Evolutionary conservation across 2,888 invertebrate genomes (phyloP), one percentile per base, ranked within the genome.

Genomic region (Agelastica alni): DNA sequence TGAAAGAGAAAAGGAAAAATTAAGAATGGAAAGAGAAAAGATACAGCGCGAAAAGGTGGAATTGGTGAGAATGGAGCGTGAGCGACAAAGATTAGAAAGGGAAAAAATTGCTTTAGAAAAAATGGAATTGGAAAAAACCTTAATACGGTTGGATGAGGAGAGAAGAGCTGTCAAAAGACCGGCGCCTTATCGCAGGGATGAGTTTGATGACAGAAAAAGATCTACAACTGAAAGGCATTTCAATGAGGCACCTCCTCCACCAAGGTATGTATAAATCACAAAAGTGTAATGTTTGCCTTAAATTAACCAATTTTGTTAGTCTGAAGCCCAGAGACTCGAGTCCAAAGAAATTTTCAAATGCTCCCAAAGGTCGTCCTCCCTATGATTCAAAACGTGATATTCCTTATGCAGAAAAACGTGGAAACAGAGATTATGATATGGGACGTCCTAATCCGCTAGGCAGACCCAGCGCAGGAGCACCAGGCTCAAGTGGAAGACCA

Each of bases 11-110:
- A 81, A 91, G 17, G 89, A 91, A 68, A 89, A 90, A 32, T 77
- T 93, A 58, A 83, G 89, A 37, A 78, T 90, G 9, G 96, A 96
- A 77, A 84, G 93, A 14, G 93, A 93, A 68, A 86, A 88, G 64
- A 86, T 95, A 47, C 96, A 96, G 72, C 84, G 91, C 2, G 93
- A 94, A 72, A 91, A 91, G 76, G 88, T 89, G 10, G 93, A 95
- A 71, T 75, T 94, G 16, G 78, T 94, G 62, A 85, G 91, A 45
- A 75, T 93, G 60, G 93, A 94, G 73, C 83, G 93, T 10, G 94
- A 94, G 73, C 83, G 92, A 42, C 92, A 93, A 70, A 85, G 91
- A 41, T 65, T 83, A 45, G 86, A 86, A 68, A 75, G 81, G 2
- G 74, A 75, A 53, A 75, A 75, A 59, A 60, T 77, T 30, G 82